A percentile compares a stretch with the other conserved stretches of the same genome.
Evolutionary conservation across 2,888 invertebrate genomes (phyloP).

Genomic region (Reticulitermes lucifugus): DNA sequence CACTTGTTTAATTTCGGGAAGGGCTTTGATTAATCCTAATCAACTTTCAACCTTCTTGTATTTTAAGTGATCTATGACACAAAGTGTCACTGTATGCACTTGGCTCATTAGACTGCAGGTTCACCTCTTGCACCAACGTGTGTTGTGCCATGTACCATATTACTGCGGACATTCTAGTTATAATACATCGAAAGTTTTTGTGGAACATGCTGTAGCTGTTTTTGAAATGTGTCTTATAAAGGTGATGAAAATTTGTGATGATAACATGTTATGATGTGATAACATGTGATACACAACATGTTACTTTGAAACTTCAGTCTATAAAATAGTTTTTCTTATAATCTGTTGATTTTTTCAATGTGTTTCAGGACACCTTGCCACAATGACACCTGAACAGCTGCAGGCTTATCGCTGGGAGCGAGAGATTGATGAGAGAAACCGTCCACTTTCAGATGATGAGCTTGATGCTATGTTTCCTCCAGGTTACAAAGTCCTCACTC

Average conservation of each 20-base stretch:
- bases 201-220: neutral
- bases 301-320: neutral
- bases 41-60: too few relatives aligned
- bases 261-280: neutral
- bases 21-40: too few relatives aligned
- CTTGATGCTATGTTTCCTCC: constrained; percentile 97
- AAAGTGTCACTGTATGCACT: too few relatives aligned
- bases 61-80: too few relatives aligned
- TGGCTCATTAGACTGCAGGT: too few relatives aligned
- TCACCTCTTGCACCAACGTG: too few relatives aligned
- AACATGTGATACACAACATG: neutral
- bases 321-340: neutral
- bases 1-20: too few relatives aligned
- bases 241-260: neutral
- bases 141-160: too few relatives aligned
- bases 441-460: constrained; percentile 97
- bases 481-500: constrained; percentile 96
- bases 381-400: constrained; percentile 99
- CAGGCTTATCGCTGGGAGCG: constrained; percentile 98
- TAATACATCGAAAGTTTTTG: too few relatives aligned
- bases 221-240: neutral
- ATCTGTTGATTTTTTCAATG: too few relatives aligned
- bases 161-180: too few relatives aligned
- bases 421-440: constrained; percentile 97
- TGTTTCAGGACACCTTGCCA: constrained; percentile 80